Evolutionary conservation across 1,140 invertebrate species (phyloP).

Genomic region (Chironomus tepperi): DNA sequence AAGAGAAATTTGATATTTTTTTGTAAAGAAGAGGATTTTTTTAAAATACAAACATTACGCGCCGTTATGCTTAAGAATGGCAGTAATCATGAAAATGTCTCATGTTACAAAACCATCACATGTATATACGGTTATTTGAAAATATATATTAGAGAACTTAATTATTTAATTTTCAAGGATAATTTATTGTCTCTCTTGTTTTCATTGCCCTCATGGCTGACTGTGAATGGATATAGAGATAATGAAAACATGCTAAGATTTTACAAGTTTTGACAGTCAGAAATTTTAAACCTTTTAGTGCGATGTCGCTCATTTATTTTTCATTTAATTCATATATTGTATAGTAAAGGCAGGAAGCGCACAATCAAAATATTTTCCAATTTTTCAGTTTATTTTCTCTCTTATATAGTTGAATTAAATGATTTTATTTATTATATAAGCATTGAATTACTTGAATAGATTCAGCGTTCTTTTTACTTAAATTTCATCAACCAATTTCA

Average conservation of each 20-base stretch:
- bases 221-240: neutral
- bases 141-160: neutral
- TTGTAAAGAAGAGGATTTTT: neutral
- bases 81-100: neutral
- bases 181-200: conserved; percentile 6
- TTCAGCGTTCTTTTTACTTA: too few relatives aligned
- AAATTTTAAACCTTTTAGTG: neutral
- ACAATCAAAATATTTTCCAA: conserved; percentile 17
- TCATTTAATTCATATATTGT: neutral
- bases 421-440: neutral
- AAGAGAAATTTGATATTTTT: conserved; percentile 22
- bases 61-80: neutral
- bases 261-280: conserved; percentile 17
- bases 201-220: neutral
- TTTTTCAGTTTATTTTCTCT: neutral
- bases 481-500: neutral
- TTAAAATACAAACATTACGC: neutral
- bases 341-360: neutral
- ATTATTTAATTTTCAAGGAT: conserved; percentile 21
- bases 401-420: neutral
- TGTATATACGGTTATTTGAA: neutral
- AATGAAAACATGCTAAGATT: conserved; percentile 18
- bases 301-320: neutral
- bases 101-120: neutral
- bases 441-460: too few relatives aligned